These are phyloP conservation scores for Climacteris rufus DNA, from an alignment of 2,113 vertebrate genomes.

Conservation along the genomic window DNA sequence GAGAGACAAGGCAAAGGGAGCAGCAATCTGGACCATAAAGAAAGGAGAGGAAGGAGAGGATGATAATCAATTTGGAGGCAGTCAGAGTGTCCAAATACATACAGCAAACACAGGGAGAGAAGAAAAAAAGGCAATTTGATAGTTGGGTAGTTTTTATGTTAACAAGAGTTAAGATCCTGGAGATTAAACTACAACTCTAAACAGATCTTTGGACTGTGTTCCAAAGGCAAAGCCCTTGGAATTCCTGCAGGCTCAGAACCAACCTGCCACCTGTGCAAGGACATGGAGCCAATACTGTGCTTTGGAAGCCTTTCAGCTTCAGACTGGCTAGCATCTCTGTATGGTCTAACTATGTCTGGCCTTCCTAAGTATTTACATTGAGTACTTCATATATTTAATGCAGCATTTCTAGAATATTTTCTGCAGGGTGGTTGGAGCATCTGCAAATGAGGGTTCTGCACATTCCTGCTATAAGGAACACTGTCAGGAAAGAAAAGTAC, in stretches of 20 bases:
- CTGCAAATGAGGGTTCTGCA: background rate
- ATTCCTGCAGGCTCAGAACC: background rate
- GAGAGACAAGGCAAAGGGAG: background rate
- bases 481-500: background rate
- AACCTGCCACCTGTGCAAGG: background rate
- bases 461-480: accelerated
- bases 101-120: background rate
- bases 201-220: background rate
- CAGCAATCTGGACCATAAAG: background rate
- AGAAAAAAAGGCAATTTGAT: background rate
- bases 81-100: background rate
- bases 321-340: background rate
- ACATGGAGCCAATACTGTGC: background rate
- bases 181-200: background rate
- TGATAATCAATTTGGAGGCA: background rate
- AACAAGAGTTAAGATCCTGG: background rate
- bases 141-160: background rate
- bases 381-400: background rate
- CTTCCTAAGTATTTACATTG: background rate
- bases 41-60: background rate
- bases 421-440: background rate
- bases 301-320: background rate
- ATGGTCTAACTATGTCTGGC: background rate
- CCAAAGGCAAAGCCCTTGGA: background rate
- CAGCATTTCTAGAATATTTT: background rate